Conservation (phyloP, 1,140 invertebrate species). For the Pomacea maculata region DNA sequence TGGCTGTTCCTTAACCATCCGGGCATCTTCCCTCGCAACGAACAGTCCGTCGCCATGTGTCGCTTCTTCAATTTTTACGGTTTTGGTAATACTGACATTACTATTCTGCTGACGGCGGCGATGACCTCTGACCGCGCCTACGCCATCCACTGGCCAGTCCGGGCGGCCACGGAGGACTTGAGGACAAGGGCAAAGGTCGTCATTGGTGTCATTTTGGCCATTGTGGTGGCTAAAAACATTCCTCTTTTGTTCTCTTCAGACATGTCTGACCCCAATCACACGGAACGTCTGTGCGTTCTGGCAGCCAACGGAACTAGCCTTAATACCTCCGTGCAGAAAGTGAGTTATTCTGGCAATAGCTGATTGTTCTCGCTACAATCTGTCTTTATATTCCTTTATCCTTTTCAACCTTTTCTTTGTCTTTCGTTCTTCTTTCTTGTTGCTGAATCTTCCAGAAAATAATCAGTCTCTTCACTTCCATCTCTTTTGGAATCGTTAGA, state of each 20-base stretch:
- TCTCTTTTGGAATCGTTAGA: too few relatives aligned
- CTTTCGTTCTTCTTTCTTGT: too few relatives aligned
- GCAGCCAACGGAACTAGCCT: constrained; percentile 10
- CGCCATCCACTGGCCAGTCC: constrained; percentile 47
- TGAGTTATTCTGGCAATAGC: not conserved
- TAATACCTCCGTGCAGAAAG: not conserved
- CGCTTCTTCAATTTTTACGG: constrained; percentile 55
- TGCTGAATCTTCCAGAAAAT: too few relatives aligned
- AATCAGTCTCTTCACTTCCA: too few relatives aligned
- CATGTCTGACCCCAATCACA: constrained; percentile 36
- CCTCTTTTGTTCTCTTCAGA: constrained; percentile 49
- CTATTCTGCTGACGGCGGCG: constrained; percentile 43
- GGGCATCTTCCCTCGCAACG: constrained; percentile 28
- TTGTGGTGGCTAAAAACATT: constrained; percentile 44
- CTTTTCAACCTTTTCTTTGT: too few relatives aligned
- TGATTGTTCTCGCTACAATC: too few relatives aligned
- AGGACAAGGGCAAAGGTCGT: constrained; percentile 41
- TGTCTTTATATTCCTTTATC: too few relatives aligned
- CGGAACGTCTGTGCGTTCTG: constrained; percentile 46
- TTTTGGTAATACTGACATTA: constrained; percentile 49
- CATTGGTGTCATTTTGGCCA: constrained; percentile 16
- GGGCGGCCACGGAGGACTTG: constrained; percentile 28
- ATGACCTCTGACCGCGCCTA: constrained; percentile 50
- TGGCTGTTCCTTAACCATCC: constrained; percentile 50
- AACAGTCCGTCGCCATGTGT: constrained; percentile 38